These are phyloP conservation scores for Pedionomus torquatus DNA, from an alignment of 2,113 vertebrate species.

Conservation along the genomic window DNA sequence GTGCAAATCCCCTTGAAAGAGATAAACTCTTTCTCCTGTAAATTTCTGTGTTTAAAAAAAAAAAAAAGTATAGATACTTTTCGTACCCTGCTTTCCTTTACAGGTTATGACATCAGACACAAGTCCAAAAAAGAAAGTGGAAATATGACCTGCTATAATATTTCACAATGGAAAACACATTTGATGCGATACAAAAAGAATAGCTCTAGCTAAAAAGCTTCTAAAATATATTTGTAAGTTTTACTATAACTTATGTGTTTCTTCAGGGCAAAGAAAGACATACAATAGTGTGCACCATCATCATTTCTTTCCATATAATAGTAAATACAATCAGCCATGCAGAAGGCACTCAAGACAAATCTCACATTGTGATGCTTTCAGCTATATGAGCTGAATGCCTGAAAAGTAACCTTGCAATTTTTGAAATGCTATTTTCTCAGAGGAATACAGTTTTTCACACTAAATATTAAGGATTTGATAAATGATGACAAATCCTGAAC, in stretches of 20 bases:
- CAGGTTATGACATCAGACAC: neutral
- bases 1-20: neutral
- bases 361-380: neutral
- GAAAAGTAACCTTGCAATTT: conserved; percentile 15
- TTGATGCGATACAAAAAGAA: neutral
- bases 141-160: neutral
- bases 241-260: conserved; percentile 15
- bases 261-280: neutral
- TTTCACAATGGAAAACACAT: conserved; percentile 7
- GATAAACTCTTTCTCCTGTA: neutral
- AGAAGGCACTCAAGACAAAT: conserved; percentile 15
- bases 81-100: neutral
- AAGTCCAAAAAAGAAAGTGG: neutral
- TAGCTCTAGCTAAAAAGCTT: neutral
- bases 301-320: neutral
- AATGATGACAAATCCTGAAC: neutral
- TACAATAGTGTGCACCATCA: neutral
- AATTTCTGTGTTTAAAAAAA: neutral
- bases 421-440: neutral
- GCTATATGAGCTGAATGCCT: neutral
- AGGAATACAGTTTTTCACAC: neutral
- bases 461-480: neutral
- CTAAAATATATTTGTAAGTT: neutral
- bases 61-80: neutral
- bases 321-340: conserved; percentile 3